Evolutionary conservation across 2,888 invertebrate species (phyloP).

Genomic region (Julus scandinavius): DNA sequence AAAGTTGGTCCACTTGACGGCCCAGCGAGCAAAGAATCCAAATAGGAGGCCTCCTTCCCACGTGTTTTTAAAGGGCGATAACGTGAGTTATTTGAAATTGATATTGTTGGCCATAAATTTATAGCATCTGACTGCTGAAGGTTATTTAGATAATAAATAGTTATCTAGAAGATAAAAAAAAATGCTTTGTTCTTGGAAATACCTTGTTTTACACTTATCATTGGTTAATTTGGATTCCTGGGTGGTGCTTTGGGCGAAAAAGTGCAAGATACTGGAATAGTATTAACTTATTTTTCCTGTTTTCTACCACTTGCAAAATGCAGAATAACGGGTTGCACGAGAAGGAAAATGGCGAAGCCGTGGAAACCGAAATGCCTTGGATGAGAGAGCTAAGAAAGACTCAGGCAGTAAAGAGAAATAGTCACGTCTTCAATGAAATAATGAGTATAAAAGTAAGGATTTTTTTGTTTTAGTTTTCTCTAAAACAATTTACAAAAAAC

Average conservation of each 20-base stretch:
- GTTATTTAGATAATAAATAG: background rate
- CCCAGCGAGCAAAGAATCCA: slow-evolving; percentile 72
- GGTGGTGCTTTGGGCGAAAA: no score
- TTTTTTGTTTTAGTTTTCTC: no score
- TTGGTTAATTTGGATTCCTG: background rate
- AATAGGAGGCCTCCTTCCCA: slow-evolving; percentile 75
- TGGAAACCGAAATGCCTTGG: slow-evolving; percentile 73
- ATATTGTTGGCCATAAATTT: background rate
- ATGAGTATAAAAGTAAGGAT: slow-evolving; percentile 13
- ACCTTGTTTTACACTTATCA: background rate
- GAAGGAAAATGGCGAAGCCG: slow-evolving; percentile 60
- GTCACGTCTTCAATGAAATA: slow-evolving; percentile 34
- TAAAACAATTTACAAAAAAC: no score
- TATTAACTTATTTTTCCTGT: background rate
- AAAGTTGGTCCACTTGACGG: slow-evolving; percentile 65
- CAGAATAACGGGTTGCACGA: slow-evolving; percentile 43
- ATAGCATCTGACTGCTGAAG: background rate
- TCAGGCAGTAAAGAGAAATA: slow-evolving; percentile 66
- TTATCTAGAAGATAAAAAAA: background rate
- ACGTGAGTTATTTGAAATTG: background rate
- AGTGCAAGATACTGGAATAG: background rate
- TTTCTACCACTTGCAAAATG: background rate
- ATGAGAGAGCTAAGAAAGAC: slow-evolving; percentile 83
- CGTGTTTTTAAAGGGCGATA: slow-evolving; percentile 63
- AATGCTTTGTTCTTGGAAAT: background rate